A percentile compares a stretch with the other conserved stretches of the same genome.
Conservation (phyloP, 2,113 vertebrate species). For the Piprites chloris region DNA sequence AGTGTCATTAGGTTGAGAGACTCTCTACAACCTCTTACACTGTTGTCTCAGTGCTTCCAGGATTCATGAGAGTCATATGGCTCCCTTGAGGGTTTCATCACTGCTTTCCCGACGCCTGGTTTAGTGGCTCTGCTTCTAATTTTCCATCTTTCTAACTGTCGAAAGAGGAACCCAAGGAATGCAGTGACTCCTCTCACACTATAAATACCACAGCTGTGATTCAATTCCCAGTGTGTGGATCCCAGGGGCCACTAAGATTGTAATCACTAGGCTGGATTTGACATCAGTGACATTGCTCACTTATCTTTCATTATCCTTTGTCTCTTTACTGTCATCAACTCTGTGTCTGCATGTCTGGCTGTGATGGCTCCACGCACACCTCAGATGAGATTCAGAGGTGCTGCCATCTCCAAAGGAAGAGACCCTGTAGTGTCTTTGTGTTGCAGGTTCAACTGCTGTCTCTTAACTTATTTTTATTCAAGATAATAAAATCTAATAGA, state of each 20-base stretch:
- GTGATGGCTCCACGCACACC: rapidly evolving
- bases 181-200: background rate
- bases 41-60: background rate
- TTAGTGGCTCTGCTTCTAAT: background rate
- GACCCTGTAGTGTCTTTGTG: background rate
- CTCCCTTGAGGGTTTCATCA: background rate
- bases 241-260: background rate
- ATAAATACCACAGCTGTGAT: background rate
- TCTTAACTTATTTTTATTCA: background rate
- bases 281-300: background rate
- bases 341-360: background rate
- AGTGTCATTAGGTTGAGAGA: background rate
- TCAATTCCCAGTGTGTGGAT: background rate
- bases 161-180: background rate
- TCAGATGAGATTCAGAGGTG: background rate
- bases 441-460: background rate
- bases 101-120: background rate
- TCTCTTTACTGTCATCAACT: background rate
- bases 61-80: background rate
- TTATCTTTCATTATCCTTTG: background rate
- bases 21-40: background rate
- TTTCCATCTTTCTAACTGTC: background rate
- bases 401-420: background rate
- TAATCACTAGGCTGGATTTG: background rate
- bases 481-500: background rate